A percentile compares a stretch with the other conserved stretches of the same genome.
Evolutionary conservation across 1,140 invertebrate genomes (phyloP).

Genomic region (Magallana gigas): DNA sequence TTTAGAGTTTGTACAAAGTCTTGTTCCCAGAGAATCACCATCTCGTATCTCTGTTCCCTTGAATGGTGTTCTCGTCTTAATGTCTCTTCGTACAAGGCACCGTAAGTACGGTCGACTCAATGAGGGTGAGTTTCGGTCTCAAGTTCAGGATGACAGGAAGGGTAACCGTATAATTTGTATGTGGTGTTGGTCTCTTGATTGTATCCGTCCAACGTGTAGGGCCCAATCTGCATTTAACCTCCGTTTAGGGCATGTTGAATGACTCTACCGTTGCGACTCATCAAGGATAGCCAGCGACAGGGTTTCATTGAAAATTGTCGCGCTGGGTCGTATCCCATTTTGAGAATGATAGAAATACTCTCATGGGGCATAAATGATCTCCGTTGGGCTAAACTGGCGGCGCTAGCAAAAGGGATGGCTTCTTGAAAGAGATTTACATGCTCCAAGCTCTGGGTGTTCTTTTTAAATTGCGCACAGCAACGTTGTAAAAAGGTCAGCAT

Average conservation of each 20-base stretch:
- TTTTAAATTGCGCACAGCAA: too few species aligned
- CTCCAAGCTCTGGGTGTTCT: too few species aligned
- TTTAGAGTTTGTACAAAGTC: neutral
- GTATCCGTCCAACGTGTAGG: conserved; percentile 17
- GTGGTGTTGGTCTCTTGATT: conserved; percentile 32
- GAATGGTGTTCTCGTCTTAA: neutral
- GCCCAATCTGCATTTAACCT: neutral
- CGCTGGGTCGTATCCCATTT: neutral
- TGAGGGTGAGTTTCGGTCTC: neutral
- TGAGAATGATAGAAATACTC: neutral
- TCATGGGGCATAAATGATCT: neutral
- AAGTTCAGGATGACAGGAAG: conserved; percentile 41
- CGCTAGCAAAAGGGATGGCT: neutral
- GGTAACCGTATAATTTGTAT: conserved; percentile 59
- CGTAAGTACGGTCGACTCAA: neutral
- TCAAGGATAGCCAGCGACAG: neutral
- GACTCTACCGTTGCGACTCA: neutral
- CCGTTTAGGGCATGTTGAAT: conserved; percentile 17
- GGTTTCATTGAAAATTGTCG: neutral
- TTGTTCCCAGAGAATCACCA: neutral
- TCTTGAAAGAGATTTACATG: too few species aligned
- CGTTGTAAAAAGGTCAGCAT: too few species aligned
- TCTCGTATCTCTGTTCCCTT: neutral
- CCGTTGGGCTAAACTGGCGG: neutral
- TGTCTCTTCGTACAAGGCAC: neutral